phyloP scores from a whole-genome alignment of 2,113 vertebrate species.

The Pipa parva region DNA sequence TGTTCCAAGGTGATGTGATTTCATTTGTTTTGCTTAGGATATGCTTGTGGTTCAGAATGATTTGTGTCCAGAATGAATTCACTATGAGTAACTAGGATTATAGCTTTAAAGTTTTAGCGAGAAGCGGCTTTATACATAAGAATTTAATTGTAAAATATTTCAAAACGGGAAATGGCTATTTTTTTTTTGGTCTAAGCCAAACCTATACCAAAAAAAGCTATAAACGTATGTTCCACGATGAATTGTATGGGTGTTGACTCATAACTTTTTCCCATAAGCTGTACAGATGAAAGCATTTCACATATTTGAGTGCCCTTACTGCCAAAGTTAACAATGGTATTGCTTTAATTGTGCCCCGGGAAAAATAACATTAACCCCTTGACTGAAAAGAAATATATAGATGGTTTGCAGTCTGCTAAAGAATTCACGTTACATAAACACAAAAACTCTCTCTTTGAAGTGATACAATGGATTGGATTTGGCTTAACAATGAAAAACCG shows the following conservation, averaged over 20 bases:
- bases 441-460: too few relatives aligned
- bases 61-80: conserved; percentile 23
- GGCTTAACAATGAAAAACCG: too few relatives aligned
- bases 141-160: conserved; percentile 33
- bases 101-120: conserved; percentile 2
- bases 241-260: conserved; percentile 9
- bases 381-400: too few relatives aligned
- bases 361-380: too few relatives aligned
- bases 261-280: conserved; percentile 10
- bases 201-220: conserved; percentile 4
- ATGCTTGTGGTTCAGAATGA: conserved; percentile 4
- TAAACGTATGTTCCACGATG: not conserved
- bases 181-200: not conserved
- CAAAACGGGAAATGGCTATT: conserved; percentile 24
- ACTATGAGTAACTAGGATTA: conserved; percentile 9
- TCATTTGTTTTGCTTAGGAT: conserved; percentile 1
- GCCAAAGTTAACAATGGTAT: conserved; percentile 9
- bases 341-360: too few relatives aligned
- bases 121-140: not conserved
- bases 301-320: conserved; percentile 4
- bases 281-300: conserved; percentile 3
- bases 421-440: too few relatives aligned
- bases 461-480: too few relatives aligned
- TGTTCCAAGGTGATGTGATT: not conserved
- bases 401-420: too few relatives aligned